Conservation (phyloP, 1,140 invertebrate species). For the Aphaenogaster floridana region DNA sequence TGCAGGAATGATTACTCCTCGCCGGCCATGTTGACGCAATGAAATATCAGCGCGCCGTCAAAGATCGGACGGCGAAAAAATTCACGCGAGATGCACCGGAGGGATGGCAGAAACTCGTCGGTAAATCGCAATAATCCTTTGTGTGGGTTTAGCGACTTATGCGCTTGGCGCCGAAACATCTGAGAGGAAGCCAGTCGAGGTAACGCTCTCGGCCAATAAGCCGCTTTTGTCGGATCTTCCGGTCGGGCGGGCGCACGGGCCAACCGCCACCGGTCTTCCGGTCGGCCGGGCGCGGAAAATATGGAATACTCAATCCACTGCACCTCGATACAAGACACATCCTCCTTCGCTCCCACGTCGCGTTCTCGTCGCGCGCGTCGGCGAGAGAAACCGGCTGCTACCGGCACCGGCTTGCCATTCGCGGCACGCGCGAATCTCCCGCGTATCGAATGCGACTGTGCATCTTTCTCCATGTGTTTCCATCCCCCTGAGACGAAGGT, state of each 20-base stretch:
- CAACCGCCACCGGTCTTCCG: conserved; percentile 77
- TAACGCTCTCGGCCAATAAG: conserved; percentile 81
- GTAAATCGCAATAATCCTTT: conserved; percentile 74
- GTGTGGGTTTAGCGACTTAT: conserved; percentile 20
- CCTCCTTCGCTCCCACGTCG: conserved; percentile 43
- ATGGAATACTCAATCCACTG: conserved; percentile 82
- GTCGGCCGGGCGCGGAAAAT: conserved; percentile 81
- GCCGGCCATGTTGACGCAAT: conserved; percentile 15
- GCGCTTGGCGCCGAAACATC: conserved; percentile 61
- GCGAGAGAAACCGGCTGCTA: not conserved
- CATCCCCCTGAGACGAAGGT: not conserved
- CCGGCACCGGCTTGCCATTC: not conserved
- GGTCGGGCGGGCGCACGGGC: conserved; percentile 66
- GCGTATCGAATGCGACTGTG: not conserved
- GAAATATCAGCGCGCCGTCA: conserved; percentile 33
- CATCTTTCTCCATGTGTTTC: conserved; percentile 6
- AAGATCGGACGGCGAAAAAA: not conserved
- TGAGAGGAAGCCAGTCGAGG: conserved; percentile 71
- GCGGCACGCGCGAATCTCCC: not conserved
- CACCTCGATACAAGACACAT: conserved; percentile 74
- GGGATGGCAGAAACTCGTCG: conserved; percentile 47
- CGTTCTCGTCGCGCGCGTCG: conserved; percentile 14
- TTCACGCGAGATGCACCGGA: too few relatives aligned
- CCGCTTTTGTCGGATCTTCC: conserved; percentile 83
- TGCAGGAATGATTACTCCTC: conserved; percentile 48